Evolutionary conservation across 2,797 vertebrate genomes (phyloP).

Genomic region (Esox masquinongy): DNA sequence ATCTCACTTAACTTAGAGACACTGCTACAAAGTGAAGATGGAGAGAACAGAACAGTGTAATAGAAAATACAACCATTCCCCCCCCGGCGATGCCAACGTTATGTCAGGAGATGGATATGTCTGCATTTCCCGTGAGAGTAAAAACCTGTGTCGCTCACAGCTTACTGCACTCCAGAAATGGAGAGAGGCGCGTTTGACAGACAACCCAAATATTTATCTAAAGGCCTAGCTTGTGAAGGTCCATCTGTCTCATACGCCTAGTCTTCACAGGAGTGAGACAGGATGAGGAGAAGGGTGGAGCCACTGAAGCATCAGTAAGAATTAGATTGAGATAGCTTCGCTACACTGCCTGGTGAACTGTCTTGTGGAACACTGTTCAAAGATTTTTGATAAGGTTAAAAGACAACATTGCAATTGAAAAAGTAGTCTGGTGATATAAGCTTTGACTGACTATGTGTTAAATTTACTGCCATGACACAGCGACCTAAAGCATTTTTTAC

Average conservation of each 20-base stretch:
- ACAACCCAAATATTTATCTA: slow-evolving; percentile 77
- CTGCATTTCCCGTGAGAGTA: slow-evolving; percentile 30
- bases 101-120: slow-evolving; percentile 33
- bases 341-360: too few species aligned
- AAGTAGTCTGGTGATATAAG: too few species aligned
- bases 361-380: too few species aligned
- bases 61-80: slow-evolving; percentile 51
- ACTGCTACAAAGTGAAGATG: slow-evolving; percentile 37
- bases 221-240: slow-evolving; percentile 46
- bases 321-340: not conserved
- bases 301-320: not conserved
- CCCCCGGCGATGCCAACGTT: slow-evolving; percentile 41
- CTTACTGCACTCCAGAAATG: slow-evolving; percentile 42
- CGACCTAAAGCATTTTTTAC: too few species aligned
- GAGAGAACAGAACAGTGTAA: slow-evolving; percentile 39
- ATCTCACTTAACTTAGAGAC: slow-evolving; percentile 33
- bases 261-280: slow-evolving; percentile 49
- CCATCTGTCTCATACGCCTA: slow-evolving; percentile 59
- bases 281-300: slow-evolving; percentile 27
- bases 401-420: too few species aligned
- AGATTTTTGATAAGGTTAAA: too few species aligned
- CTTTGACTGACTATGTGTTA: too few species aligned
- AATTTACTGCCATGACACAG: too few species aligned
- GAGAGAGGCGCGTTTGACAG: slow-evolving; percentile 62
- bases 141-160: slow-evolving; percentile 40